A percentile compares a stretch with the other conserved stretches of the same genome.
Conservation (phyloP, 2,797 vertebrate species). For the Lacerta viridis region DNA sequence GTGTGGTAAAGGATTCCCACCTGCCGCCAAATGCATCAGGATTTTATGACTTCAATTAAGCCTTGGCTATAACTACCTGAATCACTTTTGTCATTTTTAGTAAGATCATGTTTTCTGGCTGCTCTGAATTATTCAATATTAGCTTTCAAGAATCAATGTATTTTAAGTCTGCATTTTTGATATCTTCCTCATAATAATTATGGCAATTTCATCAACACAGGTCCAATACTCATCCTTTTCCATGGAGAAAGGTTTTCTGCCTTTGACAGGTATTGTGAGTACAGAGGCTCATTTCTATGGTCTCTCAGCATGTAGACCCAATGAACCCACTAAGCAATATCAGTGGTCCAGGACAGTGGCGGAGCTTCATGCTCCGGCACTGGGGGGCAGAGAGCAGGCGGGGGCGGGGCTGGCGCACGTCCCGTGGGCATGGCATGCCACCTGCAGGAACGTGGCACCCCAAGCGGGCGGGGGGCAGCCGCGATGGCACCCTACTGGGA, state of each 20-base stretch:
- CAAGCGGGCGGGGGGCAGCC: too few relatives aligned
- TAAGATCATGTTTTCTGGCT: neutral
- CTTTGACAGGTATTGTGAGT: neutral
- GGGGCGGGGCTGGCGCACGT: too few relatives aligned
- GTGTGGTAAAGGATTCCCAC: neutral
- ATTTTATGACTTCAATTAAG: neutral
- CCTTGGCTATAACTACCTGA: neutral
- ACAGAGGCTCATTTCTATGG: neutral
- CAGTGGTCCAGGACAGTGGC: conserved; percentile 10
- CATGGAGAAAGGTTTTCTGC: neutral
- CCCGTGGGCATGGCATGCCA: too few relatives aligned
- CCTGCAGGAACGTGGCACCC: too few relatives aligned
- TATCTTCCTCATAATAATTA: neutral
- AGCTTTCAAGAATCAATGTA: neutral
- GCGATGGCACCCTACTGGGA: too few relatives aligned
- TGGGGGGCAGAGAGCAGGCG: too few relatives aligned
- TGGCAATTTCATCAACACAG: neutral
- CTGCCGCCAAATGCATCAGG: neutral
- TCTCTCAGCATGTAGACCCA: conserved; percentile 13
- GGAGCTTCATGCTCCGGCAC: too few relatives aligned
- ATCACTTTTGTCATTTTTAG: neutral
- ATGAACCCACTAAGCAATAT: neutral
- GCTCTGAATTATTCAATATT: neutral
- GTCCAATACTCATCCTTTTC: neutral
- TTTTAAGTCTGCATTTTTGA: neutral